These are phyloP conservation scores for Hesperophylax magnus DNA, from an alignment of 1,140 invertebrate genomes.

Conservation along the genomic window DNA sequence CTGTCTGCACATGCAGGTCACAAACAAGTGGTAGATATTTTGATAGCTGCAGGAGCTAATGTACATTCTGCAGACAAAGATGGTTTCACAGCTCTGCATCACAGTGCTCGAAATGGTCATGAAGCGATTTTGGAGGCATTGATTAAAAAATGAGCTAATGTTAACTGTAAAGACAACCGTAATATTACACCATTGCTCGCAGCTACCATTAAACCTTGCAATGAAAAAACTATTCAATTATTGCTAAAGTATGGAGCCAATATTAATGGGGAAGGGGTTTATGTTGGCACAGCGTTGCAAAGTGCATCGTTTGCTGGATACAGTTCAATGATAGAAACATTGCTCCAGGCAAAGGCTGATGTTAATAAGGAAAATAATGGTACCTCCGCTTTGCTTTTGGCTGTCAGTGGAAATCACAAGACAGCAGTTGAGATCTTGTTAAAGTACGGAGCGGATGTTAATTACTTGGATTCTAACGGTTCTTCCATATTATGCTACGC, in stretches of 20 bases:
- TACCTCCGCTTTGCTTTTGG: neutral
- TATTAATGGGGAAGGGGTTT: neutral
- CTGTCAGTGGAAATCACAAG: neutral
- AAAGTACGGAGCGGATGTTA: neutral
- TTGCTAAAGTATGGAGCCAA: neutral
- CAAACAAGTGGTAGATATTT: neutral
- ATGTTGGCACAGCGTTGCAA: neutral
- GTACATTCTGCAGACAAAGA: neutral
- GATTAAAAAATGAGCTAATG: too few relatives aligned
- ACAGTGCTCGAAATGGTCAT: too few relatives aligned
- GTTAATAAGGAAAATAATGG: too few relatives aligned
- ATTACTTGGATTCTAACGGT: neutral
- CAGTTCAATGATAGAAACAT: neutral
- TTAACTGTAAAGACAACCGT: neutral
- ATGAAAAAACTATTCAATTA: neutral
- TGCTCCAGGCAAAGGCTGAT: too few relatives aligned
- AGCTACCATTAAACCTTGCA: neutral
- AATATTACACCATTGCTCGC: neutral
- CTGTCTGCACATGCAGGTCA: slow-evolving; percentile 77
- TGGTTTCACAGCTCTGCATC: too few relatives aligned
- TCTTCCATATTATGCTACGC: neutral
- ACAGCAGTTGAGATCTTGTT: neutral
- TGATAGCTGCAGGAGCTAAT: neutral
- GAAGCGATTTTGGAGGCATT: too few relatives aligned
- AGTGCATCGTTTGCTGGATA: neutral